Percentiles rank a stretch among this genome's conserved stretches.
Evolutionary conservation across 1,140 invertebrate genomes (phyloP).

Genomic region (Chionoecetes opilio): DNA sequence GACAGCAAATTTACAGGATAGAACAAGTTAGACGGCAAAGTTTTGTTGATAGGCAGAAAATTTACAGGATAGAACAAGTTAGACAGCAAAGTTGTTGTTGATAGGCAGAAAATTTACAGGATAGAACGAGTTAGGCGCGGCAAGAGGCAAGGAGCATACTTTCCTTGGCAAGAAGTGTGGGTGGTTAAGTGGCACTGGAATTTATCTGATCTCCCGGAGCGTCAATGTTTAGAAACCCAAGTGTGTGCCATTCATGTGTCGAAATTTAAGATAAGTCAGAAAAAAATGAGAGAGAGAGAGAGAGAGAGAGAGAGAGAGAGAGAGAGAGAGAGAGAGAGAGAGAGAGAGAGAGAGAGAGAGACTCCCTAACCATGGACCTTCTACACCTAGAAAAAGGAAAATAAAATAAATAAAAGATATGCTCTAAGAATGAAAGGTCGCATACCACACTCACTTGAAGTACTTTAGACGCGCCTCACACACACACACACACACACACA

Average conservation of each 20-base stretch:
- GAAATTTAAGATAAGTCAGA: background rate
- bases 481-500: constrained; percentile 53
- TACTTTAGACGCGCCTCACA: background rate
- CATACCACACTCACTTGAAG: constrained; percentile 6
- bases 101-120: background rate
- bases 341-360: constrained; percentile 30
- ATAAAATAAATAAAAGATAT: constrained; percentile 15
- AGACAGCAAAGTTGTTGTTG: background rate
- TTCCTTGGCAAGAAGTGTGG: background rate
- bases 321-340: constrained; percentile 44
- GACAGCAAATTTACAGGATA: no score
- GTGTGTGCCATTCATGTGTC: background rate
- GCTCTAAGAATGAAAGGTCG: background rate
- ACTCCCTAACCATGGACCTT: background rate
- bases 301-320: constrained; percentile 56
- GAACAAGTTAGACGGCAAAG: background rate
- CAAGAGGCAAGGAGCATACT: background rate
- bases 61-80: background rate
- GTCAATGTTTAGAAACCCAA: background rate
- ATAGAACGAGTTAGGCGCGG: background rate
- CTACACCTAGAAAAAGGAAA: background rate
- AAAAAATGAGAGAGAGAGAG: constrained; percentile 18
- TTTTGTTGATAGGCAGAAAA: no score
- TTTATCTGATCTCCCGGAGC: background rate
- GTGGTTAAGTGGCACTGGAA: background rate